Evolutionary conservation across 2,113 vertebrate species (phyloP).

Genomic region (Physeter macrocephalus): DNA sequence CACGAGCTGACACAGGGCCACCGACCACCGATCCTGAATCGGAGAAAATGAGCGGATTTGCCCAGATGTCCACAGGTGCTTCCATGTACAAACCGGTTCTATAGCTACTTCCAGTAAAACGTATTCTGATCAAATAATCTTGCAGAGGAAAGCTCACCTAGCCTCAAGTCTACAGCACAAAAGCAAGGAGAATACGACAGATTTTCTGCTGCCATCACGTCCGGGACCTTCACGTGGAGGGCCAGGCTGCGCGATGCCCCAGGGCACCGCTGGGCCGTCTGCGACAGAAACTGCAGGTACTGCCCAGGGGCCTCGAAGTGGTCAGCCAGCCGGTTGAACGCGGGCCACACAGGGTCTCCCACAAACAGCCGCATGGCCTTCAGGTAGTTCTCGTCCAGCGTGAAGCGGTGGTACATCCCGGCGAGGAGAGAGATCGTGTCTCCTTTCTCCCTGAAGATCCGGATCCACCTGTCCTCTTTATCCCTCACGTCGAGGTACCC

Average conservation of each 20-base stretch:
- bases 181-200: not conserved
- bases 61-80: not conserved
- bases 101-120: not conserved
- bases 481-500: constrained; percentile 94
- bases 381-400: constrained; percentile 91
- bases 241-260: constrained; percentile 49
- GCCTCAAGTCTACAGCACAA: not conserved
- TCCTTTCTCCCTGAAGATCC: constrained; percentile 90
- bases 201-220: not conserved
- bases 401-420: constrained; percentile 96
- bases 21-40: not conserved
- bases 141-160: not conserved
- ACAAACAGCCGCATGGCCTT: constrained; percentile 96
- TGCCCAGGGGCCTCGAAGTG: constrained; percentile 83
- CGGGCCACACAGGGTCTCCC: constrained; percentile 93
- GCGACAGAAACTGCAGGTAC: constrained; percentile 79
- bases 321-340: constrained; percentile 91
- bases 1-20: accelerated
- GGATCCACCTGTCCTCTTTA: constrained; percentile 90
- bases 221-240: no score
- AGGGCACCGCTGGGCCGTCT: not conserved
- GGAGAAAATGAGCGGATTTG: not conserved
- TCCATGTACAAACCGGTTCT: not conserved
- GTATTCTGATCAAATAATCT: not conserved
- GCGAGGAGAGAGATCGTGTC: constrained; percentile 95